phyloP scores from a whole-genome alignment of 2,113 vertebrate genomes.

The Psilopogon haemacephalus region DNA sequence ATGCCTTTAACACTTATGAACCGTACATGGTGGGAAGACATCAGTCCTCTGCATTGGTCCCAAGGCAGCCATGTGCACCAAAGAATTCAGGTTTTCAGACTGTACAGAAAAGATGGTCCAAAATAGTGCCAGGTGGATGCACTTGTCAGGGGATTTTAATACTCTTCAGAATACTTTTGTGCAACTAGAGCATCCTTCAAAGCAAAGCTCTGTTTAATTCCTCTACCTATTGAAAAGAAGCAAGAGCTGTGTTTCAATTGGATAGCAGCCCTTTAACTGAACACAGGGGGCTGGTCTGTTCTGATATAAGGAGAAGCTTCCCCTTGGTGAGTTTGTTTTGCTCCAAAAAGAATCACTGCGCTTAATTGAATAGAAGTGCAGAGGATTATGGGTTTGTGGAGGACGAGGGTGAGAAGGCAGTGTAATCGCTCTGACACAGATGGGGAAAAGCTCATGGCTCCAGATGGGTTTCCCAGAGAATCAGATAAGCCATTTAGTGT shows the following conservation, averaged over 20 bases:
- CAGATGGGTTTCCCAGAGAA: slow-evolving; percentile 54
- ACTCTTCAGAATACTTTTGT: neutral
- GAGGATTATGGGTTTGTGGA: slow-evolving; percentile 29
- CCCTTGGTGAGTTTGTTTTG: neutral
- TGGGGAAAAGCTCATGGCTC: slow-evolving; percentile 34
- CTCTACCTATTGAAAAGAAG: neutral
- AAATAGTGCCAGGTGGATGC: neutral
- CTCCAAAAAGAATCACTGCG: neutral
- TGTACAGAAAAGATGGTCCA: neutral
- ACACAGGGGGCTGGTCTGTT: neutral
- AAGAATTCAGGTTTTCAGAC: neutral
- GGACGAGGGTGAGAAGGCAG: slow-evolving; percentile 19
- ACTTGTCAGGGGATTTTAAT: neutral
- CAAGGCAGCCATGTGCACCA: neutral
- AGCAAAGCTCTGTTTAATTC: neutral
- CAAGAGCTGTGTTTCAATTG: neutral
- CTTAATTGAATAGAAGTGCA: neutral
- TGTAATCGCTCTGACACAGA: neutral
- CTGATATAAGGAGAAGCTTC: neutral
- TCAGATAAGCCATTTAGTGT: slow-evolving; percentile 58
- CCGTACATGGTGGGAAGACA: neutral
- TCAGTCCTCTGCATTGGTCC: neutral
- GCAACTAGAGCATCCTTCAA: neutral
- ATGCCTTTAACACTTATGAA: neutral
- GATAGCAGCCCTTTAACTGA: fast-evolving